Base-by-base conservation (phyloP, 1,140 invertebrate genomes). In the Thalassaphorura encarpata region DNA sequence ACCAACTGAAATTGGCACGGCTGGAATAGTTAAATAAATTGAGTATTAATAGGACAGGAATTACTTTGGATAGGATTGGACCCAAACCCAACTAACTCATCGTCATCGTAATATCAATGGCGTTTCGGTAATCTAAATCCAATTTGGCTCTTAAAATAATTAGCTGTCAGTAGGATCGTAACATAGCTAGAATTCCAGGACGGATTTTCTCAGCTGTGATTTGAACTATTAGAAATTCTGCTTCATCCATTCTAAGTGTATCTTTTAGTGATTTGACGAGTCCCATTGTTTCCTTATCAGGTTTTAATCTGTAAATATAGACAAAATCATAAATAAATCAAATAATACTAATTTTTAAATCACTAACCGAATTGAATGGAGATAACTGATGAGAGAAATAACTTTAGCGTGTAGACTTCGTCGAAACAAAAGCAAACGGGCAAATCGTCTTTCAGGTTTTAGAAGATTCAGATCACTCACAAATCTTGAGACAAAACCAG, bases 121-220 rank as follows among this genome's bases (percentile, higher is more conserved):
- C n/a, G n/a, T n/a, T n/a, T n/a, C n/a, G n/a, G n/a, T n/a, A n/a
- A n/a, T n/a, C n/a, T n/a, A n/a, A n/a, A n/a, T n/a, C n/a, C n/a
- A n/a, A n/a, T n/a, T n/a, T n/a, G n/a, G n/a, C n/a, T n/a, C n/a
- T n/a, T n/a, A n/a, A n/a, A n/a, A n/a, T n/a, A n/a, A n/a, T n/a
- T n/a, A n/a, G n/a, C n/a, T n/a, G n/a, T n/a, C n/a, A n/a, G n/a
- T 60, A 42, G 13, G 52, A 4, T n/a, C 42, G 48, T 4, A 54
- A 15, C 1, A 51, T 31, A 2, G 39, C 27, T 27, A 58, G 23
- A 42, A 65, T 41, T 19, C 63, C 63, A 26, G 63, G 57, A 39
- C 57, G 53, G 39, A 65, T 56, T 55, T 65, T 65, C 21, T 65
- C 60, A 31, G 63, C 63, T 19, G 56, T 51, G 3, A 57, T 52